Evolutionary conservation across 2,888 invertebrate genomes (phyloP).

Genomic region (Ceramica pisi): DNA sequence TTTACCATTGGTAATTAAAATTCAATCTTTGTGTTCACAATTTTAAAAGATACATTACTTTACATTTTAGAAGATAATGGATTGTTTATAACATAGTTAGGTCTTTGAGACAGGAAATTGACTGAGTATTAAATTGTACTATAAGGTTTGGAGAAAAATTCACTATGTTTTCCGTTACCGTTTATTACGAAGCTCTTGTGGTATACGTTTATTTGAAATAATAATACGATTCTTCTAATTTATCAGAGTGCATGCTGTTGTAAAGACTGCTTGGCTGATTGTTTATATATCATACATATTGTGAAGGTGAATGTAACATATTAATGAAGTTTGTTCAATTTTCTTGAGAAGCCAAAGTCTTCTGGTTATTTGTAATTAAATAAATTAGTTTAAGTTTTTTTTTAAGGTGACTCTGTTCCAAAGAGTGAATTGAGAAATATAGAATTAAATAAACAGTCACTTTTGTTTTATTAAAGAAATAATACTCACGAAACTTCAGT

Average conservation of each 20-base stretch:
- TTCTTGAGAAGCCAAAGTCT: slow-evolving; percentile 88
- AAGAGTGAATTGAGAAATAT: slow-evolving; percentile 77
- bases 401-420: slow-evolving; percentile 70
- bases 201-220: slow-evolving; percentile 50
- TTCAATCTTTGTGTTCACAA: slow-evolving; percentile 44
- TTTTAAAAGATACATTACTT: slow-evolving; percentile 46
- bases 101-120: slow-evolving; percentile 57
- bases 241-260: slow-evolving; percentile 53
- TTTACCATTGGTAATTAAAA: slow-evolving; percentile 55
- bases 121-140: slow-evolving; percentile 53
- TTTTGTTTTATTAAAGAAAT: slow-evolving; percentile 56
- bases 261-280: slow-evolving; percentile 57
- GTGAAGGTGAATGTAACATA: slow-evolving; percentile 65
- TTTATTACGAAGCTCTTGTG: slow-evolving; percentile 33
- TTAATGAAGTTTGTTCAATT: slow-evolving; percentile 79
- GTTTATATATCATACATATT: slow-evolving; percentile 45
- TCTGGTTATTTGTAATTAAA: slow-evolving; percentile 80
- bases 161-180: slow-evolving; percentile 49
- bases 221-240: slow-evolving; percentile 46
- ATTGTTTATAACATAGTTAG: slow-evolving; percentile 36
- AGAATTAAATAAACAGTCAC: slow-evolving; percentile 61
- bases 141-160: slow-evolving; percentile 23
- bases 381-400: slow-evolving; percentile 77
- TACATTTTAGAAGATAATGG: slow-evolving; percentile 34
- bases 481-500: slow-evolving; percentile 23